Evolutionary conservation across 2,113 vertebrate species (phyloP).

Genomic region (Corvus moneduloides): DNA sequence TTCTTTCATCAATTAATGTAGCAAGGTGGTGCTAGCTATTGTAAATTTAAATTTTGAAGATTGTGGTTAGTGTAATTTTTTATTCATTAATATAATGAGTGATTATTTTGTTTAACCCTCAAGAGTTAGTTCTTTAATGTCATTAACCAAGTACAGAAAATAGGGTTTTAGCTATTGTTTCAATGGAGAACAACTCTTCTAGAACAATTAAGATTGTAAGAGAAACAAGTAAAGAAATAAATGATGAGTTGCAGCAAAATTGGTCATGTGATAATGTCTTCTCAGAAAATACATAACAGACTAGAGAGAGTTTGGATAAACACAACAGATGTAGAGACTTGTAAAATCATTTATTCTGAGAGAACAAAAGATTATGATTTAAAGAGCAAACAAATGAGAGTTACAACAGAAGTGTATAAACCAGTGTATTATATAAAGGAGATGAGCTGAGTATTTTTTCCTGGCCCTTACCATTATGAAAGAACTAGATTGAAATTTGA

Average conservation of each 20-base stretch:
- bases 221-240: not conserved
- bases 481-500: not conserved
- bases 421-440: not conserved
- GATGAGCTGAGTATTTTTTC: not conserved
- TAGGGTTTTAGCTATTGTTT: not conserved
- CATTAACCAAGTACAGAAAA: not conserved
- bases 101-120: not conserved
- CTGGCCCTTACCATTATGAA: not conserved
- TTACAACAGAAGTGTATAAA: not conserved
- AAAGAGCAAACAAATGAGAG: not conserved
- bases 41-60: not conserved
- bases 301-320: not conserved
- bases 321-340: not conserved
- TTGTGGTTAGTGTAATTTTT: not conserved
- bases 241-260: not conserved
- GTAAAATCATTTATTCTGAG: not conserved
- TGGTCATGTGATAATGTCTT: not conserved
- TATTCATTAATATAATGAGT: not conserved
- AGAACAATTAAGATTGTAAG: not conserved
- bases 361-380: not conserved
- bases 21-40: not conserved
- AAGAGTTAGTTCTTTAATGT: not conserved
- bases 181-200: not conserved
- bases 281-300: not conserved
- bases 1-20: not conserved